phyloP scores from a whole-genome alignment of 2,797 vertebrate genomes.

The Petrocephalus sullivani region DNA sequence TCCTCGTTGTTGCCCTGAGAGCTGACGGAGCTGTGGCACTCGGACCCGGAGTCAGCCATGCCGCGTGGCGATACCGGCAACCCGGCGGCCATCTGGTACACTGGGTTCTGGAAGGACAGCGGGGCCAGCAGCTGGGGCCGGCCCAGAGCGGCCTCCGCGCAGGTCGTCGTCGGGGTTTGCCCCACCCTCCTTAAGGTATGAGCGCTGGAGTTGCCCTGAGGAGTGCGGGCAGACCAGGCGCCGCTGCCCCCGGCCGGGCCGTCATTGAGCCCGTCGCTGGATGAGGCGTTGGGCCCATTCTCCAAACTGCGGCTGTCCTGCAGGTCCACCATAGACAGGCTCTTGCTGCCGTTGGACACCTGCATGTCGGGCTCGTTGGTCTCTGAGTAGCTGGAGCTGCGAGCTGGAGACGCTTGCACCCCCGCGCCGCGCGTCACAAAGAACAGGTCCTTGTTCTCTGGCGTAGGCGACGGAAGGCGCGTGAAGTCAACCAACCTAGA shows the following conservation, averaged over 20 bases:
- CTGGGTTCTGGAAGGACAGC: constrained; percentile 90
- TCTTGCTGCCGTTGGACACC: constrained; percentile 82
- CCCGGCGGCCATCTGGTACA: constrained; percentile 82
- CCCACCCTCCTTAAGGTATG: constrained; percentile 65
- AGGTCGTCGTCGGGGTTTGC: constrained; percentile 67
- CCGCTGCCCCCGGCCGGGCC: constrained; percentile 70
- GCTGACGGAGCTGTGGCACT: constrained; percentile 77
- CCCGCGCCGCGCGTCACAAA: constrained; percentile 79
- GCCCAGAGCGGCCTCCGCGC: constrained; percentile 64
- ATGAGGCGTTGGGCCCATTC: constrained; percentile 54
- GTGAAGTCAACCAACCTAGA: constrained; percentile 92
- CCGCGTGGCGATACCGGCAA: constrained; percentile 70
- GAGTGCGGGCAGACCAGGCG: constrained; percentile 60
- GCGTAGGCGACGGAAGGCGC: constrained; percentile 92
- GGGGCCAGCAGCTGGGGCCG: constrained; percentile 77
- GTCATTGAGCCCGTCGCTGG: constrained; percentile 70
- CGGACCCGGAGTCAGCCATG: constrained; percentile 73
- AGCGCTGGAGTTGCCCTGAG: constrained; percentile 44
- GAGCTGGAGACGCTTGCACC: constrained; percentile 76
- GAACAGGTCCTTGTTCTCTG: constrained; percentile 89
- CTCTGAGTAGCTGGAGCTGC: constrained; percentile 84
- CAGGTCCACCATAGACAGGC: constrained; percentile 86
- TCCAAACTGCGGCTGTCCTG: constrained; percentile 72
- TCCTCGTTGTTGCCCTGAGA: constrained; percentile 80
- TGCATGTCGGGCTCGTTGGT: constrained; percentile 83